Evolutionary conservation across 2,797 vertebrate genomes (phyloP).

Genomic region (Ceyx erithaca): DNA sequence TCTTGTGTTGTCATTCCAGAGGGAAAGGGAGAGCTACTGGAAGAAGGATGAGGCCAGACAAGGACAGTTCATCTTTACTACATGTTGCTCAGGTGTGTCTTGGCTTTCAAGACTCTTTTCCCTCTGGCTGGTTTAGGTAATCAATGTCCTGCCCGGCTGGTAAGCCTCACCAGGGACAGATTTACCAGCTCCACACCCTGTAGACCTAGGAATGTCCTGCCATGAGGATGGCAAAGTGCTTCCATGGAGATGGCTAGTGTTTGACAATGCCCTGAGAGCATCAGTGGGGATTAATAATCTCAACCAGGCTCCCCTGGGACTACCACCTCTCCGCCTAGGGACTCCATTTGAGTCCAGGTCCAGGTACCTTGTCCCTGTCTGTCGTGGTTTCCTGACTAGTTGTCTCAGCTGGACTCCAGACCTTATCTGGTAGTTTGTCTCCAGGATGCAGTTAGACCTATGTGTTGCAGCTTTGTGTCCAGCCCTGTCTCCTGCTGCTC

Average conservation of each 20-base stretch:
- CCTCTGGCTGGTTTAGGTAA: slow-evolving; percentile 50
- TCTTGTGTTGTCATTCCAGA: neutral
- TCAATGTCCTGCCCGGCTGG: neutral
- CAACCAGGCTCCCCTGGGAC: neutral
- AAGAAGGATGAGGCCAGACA: slow-evolving; percentile 11
- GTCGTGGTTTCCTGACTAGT: neutral
- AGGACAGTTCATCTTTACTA: slow-evolving; percentile 5
- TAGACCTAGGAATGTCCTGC: neutral
- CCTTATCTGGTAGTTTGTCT: neutral
- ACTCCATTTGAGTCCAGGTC: neutral
- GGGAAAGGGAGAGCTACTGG: neutral
- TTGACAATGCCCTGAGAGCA: neutral
- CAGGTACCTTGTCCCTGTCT: neutral
- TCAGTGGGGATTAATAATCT: neutral
- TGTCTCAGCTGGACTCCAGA: neutral
- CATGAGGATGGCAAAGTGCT: neutral
- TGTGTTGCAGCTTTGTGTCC: neutral
- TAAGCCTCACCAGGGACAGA: neutral
- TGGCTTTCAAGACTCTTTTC: slow-evolving; percentile 38
- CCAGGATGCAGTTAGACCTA: neutral
- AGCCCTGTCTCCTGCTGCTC: neutral
- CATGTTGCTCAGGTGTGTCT: slow-evolving; percentile 51
- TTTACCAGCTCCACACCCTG: neutral
- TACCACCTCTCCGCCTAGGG: neutral
- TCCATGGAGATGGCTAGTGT: neutral